Base-by-base conservation (phyloP, 1,140 invertebrate genomes). In the Venustaconcha ellipsiformis region DNA sequence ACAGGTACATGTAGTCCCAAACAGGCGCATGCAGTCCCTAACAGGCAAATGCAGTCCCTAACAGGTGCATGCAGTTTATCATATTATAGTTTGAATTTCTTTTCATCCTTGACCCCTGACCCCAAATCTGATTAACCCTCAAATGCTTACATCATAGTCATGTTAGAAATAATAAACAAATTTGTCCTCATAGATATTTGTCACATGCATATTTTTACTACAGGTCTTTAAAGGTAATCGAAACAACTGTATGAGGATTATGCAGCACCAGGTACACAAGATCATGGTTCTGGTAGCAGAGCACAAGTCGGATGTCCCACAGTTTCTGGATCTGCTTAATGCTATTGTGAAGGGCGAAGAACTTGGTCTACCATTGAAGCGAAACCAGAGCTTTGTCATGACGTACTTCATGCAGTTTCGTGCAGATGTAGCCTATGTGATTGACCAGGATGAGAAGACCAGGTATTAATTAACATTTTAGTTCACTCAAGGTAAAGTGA, bases 311-410 rank as follows among this genome's bases (percentile, higher is more conserved):
- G 72, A 72, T 48, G 86, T 84, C n/a, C 87, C 87, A 62, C 84
- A 89, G 80, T 86, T 90, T 68, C 77, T 89, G 15, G 86, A 86
- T 74, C 80, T 90, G 4, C 82, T 90, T 56, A 88, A 87, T 67
- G 83, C 87, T 56, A 72, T 88, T 1, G 85, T 88, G 12, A 88
- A 88, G 74, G 86, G 88, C 1, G 87, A 90, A 67, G 88, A 88
- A 30, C 74, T 88, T 14, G 85, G 88, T 70, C 77, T 90, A 66
- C 86, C 88, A 14, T 72, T 90, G 30, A 90, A 90, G 68, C 70
- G 88, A 55, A 90, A 90, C 72, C 88, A 90, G 71, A 80, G 82
- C 23, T 86, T 87, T 64, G 88, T 90, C 20, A 90, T 90, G 88
- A 88, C 86, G n/a, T 88, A 86, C 72, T 87, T 90, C 78, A 89